A percentile compares a stretch with the other conserved stretches of the same genome.
Evolutionary conservation across 2,888 invertebrate species (phyloP).

Genomic region (Lasioglossum vierecki): DNA sequence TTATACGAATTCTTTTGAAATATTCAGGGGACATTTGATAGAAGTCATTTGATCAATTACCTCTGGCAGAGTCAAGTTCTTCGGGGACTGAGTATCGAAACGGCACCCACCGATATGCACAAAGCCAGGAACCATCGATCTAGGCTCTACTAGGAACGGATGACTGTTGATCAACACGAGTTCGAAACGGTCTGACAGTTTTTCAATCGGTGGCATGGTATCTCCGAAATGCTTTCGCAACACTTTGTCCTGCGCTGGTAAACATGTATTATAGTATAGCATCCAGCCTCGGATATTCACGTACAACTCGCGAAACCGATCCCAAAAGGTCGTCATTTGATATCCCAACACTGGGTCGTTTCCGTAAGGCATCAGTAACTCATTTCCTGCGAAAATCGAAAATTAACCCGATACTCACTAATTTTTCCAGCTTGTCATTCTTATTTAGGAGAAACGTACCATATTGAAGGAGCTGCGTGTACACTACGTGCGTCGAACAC

Average conservation of each 20-base stretch:
- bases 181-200: constrained; percentile 72
- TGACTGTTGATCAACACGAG: constrained; percentile 85
- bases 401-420: neutral
- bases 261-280: neutral
- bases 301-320: constrained; percentile 26
- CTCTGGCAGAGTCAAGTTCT: neutral
- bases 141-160: constrained; percentile 84
- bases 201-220: constrained; percentile 44
- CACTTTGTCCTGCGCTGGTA: constrained; percentile 44
- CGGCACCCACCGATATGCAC: constrained; percentile 85
- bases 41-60: neutral
- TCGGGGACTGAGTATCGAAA: neutral
- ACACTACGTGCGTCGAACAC: neutral
- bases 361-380: neutral
- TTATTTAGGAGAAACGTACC: constrained; percentile 16
- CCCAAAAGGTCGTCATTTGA: constrained; percentile 11
- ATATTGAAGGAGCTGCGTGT: neutral
- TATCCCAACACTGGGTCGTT: rapidly evolving
- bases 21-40: neutral
- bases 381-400: neutral
- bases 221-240: constrained; percentile 64
- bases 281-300: neutral
- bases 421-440: too few relatives aligned
- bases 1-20: neutral
- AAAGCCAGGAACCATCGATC: constrained; percentile 84